Evolutionary conservation across 2,888 invertebrate species (phyloP), one percentile per base, ranked within the genome.

Genomic region (Stramonita haemastoma): DNA sequence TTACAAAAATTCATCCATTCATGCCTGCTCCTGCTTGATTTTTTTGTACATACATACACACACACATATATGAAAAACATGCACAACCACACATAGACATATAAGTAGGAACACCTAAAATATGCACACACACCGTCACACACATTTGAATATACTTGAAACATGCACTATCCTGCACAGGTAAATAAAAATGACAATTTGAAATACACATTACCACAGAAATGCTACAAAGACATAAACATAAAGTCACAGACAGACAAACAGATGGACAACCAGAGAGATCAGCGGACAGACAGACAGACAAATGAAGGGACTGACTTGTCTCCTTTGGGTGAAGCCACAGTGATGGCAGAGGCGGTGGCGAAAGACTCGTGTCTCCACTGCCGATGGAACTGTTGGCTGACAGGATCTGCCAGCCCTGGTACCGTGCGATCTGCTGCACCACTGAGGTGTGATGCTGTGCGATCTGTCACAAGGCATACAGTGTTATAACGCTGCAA

Each of bases 331-430:
- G 99, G 98, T 0, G 99, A 99, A 0, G 98, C 98, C 86, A 99
- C 96, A 87, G 99, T 97, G 95, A 98, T 98, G 5, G 98, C 98
- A 90, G 98, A 98, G 0, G 99, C 98, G 96, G 98, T 99, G 26
- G 98, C 99, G 19, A 98, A 96, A 0, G 98, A 98, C 95, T 99
- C 99, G 0, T 98, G 66, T 98, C 97, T 0, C 99, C 99, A 22
- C 98, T 97, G 34, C 98, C 98, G 90, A 99, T 97, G 95, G 98
- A 97, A 94, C 98, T 94, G 87, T 95, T 98, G 95, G 98, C 98
- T 13, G 98, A 98, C 87, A 99, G 96, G 89, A 98, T 97, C 94
- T 98, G 98, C 99, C 99, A 99, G 19, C 99, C 99, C 98, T 99
- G 98, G 94, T 98, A 98, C 93, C 98, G 98, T 0, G 98, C 98